phyloP scores from a whole-genome alignment of 2,113 vertebrate genomes.

The Tyto alba region DNA sequence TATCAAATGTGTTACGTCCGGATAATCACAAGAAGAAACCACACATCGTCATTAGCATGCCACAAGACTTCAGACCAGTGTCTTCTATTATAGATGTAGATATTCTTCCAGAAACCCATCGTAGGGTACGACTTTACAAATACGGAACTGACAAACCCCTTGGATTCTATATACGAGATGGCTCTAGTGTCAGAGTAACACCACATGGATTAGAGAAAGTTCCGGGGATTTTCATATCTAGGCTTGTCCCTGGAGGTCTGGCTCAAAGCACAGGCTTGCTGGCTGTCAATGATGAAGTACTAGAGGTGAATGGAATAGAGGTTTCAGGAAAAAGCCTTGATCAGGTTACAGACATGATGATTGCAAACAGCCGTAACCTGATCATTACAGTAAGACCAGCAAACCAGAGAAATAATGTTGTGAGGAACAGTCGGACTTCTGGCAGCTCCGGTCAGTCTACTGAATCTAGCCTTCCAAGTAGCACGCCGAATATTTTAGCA shows the following conservation, averaged over 20 bases:
- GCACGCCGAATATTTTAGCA: constrained; percentile 73
- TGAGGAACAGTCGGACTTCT: constrained; percentile 84
- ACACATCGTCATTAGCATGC: constrained; percentile 90
- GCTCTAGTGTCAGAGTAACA: constrained; percentile 92
- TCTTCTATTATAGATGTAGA: constrained; percentile 98
- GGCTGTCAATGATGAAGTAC: constrained; percentile 94
- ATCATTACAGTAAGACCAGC: constrained; percentile 96
- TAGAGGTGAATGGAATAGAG: constrained; percentile 97
- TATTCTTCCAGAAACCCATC: constrained; percentile 93
- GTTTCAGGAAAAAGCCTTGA: constrained; percentile 94
- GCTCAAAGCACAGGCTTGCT: constrained; percentile 94
- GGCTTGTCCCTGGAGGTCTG: constrained; percentile 92
- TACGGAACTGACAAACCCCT: constrained; percentile 93
- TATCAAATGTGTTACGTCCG: constrained; percentile 86
- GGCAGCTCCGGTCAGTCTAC: constrained; percentile 93
- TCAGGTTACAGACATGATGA: constrained; percentile 99
- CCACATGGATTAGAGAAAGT: constrained; percentile 94
- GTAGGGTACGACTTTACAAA: constrained; percentile 93
- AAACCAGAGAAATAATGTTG: constrained; percentile 94
- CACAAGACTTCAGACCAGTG: constrained; percentile 93
- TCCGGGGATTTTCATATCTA: constrained; percentile 88
- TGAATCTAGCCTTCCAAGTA: constrained; percentile 84
- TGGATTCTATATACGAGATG: constrained; percentile 96
- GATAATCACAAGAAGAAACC: constrained; percentile 89
- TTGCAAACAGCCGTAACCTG: constrained; percentile 97